These are phyloP conservation scores for Antigone vipio DNA, from an alignment of 2,113 vertebrate genomes.

Conservation along the genomic window DNA sequence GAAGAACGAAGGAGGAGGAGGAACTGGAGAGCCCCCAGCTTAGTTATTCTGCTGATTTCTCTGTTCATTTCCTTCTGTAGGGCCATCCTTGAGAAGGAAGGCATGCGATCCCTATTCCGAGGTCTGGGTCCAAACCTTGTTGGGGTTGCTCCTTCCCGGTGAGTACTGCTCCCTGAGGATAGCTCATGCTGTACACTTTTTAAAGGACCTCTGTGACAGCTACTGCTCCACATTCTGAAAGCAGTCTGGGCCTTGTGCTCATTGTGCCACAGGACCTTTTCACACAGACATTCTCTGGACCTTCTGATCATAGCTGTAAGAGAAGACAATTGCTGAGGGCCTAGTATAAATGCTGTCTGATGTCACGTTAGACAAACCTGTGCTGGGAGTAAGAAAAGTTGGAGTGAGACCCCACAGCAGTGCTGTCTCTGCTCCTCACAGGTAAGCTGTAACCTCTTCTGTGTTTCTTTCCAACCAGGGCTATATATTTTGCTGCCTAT, in stretches of 20 bases:
- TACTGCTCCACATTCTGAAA: neutral
- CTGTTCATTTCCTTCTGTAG: neutral
- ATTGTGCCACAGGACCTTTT: neutral
- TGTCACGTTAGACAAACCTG: neutral
- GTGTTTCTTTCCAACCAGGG: constrained; percentile 38
- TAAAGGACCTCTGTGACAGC: neutral
- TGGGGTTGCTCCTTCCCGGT: constrained; percentile 71
- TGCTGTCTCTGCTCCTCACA: neutral
- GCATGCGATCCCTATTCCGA: constrained; percentile 57
- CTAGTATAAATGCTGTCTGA: neutral
- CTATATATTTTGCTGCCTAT: constrained; percentile 73
- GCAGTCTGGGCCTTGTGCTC: neutral
- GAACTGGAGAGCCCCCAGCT: neutral
- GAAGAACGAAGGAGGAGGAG: neutral
- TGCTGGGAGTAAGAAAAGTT: neutral
- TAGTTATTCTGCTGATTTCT: neutral
- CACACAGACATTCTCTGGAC: neutral
- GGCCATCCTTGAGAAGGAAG: constrained; percentile 70
- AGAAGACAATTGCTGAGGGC: neutral
- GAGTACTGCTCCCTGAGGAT: neutral
- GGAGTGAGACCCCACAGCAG: neutral
- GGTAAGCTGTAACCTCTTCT: neutral
- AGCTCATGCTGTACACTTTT: neutral
- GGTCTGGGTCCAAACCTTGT: constrained; percentile 68
- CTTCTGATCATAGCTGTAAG: neutral